These are phyloP conservation scores for Ganaspis sp. DNA, from an alignment of 1,140 invertebrate species.

Conservation along the genomic window DNA sequence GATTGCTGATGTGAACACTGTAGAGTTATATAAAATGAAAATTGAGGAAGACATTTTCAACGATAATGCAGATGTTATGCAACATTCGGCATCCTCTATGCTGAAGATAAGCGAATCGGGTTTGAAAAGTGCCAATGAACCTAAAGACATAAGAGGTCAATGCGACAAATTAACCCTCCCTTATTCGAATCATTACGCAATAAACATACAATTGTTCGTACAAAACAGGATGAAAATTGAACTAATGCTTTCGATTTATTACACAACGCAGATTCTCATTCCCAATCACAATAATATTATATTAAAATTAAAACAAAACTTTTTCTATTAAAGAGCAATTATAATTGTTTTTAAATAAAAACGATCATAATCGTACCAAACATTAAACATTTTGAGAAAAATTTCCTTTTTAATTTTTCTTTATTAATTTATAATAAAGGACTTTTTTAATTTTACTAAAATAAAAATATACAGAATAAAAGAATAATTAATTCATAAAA, in stretches of 20 bases:
- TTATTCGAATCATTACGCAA: background rate
- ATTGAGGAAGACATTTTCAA: background rate
- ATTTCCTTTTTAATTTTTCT: too few relatives aligned
- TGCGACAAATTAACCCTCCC: conserved; percentile 1
- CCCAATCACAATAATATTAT: too few relatives aligned
- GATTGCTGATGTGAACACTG: background rate
- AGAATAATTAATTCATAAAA: too few relatives aligned
- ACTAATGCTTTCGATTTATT: background rate
- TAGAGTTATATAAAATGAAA: background rate
- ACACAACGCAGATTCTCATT: too few relatives aligned
- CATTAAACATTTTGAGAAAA: too few relatives aligned
- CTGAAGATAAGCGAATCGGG: background rate
- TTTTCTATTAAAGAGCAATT: too few relatives aligned
- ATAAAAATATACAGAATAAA: too few relatives aligned
- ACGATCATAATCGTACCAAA: too few relatives aligned
- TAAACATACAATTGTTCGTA: conserved; percentile 6
- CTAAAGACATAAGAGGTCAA: background rate
- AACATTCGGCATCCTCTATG: background rate
- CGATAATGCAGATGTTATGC: background rate
- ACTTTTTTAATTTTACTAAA: too few relatives aligned
- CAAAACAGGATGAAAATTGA: background rate
- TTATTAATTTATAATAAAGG: too few relatives aligned
- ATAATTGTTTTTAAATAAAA: too few relatives aligned
- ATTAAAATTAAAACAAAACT: too few relatives aligned
- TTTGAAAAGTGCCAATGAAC: conserved; percentile 10